Percentiles rank a stretch among this genome's conserved stretches.
These are phyloP conservation scores for Athrips mouffetella DNA, from an alignment of 2,888 invertebrate species.

Conservation along the genomic window DNA sequence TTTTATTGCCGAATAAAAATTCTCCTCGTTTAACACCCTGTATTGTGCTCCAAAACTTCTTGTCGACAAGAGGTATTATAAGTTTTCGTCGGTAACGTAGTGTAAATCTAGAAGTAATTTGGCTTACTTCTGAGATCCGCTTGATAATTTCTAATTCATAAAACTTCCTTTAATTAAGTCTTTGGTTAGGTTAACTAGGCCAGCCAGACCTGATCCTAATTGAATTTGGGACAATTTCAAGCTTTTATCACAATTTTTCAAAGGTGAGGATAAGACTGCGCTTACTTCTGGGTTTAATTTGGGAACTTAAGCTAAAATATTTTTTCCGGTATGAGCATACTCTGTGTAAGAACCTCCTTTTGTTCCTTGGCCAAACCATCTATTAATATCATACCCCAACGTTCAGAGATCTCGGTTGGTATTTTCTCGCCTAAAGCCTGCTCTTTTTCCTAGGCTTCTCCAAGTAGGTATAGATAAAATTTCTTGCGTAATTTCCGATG, in stretches of 20 bases:
- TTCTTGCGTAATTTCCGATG: background rate
- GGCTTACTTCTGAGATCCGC: background rate
- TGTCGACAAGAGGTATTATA: background rate
- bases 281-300: constrained; percentile 2
- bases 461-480: background rate
- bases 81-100: background rate
- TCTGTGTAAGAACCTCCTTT: background rate
- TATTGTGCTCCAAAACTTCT: background rate
- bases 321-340: background rate
- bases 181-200: background rate
- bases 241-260: background rate
- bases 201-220: background rate
- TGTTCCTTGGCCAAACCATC: constrained; percentile 1
- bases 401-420: background rate
- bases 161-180: background rate
- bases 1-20: constrained; percentile 8
- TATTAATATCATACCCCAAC: background rate
- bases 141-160: background rate
- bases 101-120: background rate
- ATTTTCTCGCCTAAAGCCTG: background rate
- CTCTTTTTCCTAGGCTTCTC: background rate
- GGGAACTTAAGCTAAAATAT: constrained; percentile 7
- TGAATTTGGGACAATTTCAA: background rate
- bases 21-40: background rate
- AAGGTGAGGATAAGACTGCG: too few species aligned